Conservation (phyloP, 2,113 vertebrate species). For the Podarcis cretensis region DNA sequence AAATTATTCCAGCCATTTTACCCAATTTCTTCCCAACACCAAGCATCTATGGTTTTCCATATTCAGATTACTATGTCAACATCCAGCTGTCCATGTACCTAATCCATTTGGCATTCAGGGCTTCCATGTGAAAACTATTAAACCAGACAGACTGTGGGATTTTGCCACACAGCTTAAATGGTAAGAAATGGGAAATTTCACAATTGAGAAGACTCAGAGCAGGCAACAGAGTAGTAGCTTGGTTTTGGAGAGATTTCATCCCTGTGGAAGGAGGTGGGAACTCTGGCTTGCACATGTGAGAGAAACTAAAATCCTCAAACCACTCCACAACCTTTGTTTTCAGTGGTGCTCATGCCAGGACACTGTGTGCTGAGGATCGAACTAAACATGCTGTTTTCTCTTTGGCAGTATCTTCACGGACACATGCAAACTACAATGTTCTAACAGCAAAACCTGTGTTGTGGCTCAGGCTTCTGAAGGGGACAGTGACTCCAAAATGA, state of each 20-base stretch:
- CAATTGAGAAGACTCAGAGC: background rate
- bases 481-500: conserved; percentile 55
- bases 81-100: background rate
- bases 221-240: background rate
- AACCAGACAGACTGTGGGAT: background rate
- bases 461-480: conserved; percentile 55
- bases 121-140: conserved; percentile 2
- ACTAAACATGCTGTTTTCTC: conserved; percentile 33
- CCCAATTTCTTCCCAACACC: background rate
- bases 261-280: background rate
- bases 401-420: conserved; percentile 50
- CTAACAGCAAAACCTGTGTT: conserved; percentile 57
- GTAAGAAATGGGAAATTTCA: background rate
- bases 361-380: background rate
- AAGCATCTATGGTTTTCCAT: conserved; percentile 30
- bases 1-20: background rate
- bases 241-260: background rate
- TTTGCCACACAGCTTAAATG: background rate
- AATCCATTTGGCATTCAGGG: background rate
- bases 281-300: conserved; percentile 24
- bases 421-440: conserved; percentile 52
- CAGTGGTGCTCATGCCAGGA: background rate
- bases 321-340: background rate
- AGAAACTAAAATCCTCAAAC: background rate
- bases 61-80: conserved; percentile 22